Base-by-base conservation (phyloP, 64 coral and sea anemone genomes). In the Stylophora pistillata region DNA sequence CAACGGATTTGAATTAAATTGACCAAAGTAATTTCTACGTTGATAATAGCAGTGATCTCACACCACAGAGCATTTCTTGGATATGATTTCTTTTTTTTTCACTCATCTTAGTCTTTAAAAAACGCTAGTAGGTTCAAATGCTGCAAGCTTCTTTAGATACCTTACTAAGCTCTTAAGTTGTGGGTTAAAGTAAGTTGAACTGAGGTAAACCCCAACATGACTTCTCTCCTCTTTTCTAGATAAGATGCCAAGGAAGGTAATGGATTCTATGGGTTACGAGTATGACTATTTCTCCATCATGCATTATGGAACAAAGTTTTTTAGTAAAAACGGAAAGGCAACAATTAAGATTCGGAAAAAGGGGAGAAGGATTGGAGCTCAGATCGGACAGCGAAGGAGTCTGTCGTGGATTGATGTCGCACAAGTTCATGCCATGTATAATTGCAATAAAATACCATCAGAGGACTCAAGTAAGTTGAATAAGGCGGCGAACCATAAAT, bases 271-370 rank as follows among this genome's bases (percentile, higher is more conserved):
- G 90, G 87, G 76, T 4, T 98, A 95, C 55, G 96, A 94, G 0
- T 98, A 98, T 54, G 96, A 98, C 78, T 98, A 92, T 59, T 85
- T 87, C 75, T 95, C 93, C 26, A 94, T 98, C 37, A 98, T 98
- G 96, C 96, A 98, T 80, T 98, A 98, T n/a, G 96, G 96, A 0
- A 74, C 81, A 11, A 98, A 93, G 78, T 98, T 95, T 60, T 98
- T 95, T 77, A 95, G 93, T 63, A 93, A 85, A 74, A 98, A 95
- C 73, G 87, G 88, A 3, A 95, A 89, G 64, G 55, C 75, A 3
- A 98, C 96, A 0, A 95, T 98, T 15, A 95, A 89, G 72, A 93
- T 98, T 84, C 93, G 96, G 11, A 98, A 98, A 69, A 82, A 71
- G 15, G 90, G 93, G 34, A 66, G 89, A 28, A 78, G 80, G 56